A percentile compares a stretch with the other conserved stretches of the same genome.
Conservation (phyloP, 2,113 vertebrate genomes). For the Anguilla japonica region DNA sequence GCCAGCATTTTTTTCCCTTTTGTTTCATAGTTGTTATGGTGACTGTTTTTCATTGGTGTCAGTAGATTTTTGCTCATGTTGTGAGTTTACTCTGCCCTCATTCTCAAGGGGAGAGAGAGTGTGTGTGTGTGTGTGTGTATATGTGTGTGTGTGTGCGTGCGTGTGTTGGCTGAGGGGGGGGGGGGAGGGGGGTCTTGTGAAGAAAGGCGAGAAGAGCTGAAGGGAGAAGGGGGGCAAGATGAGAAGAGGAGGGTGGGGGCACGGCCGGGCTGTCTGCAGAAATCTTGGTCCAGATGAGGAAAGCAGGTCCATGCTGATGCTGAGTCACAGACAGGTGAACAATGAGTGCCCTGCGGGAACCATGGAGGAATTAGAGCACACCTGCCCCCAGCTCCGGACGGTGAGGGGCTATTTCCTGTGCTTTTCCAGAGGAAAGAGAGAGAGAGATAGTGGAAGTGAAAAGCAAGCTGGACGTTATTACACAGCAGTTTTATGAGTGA, state of each 20-base stretch:
- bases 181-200: slow-evolving; percentile 58
- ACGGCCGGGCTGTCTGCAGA: slow-evolving; percentile 24
- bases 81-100: background rate
- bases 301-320: slow-evolving; percentile 78
- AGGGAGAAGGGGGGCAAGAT: slow-evolving; percentile 59
- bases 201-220: slow-evolving; percentile 36
- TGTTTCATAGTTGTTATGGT: slow-evolving; percentile 78
- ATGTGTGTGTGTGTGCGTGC: slow-evolving; percentile 21
- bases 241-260: slow-evolving; percentile 35
- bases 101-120: slow-evolving; percentile 36
- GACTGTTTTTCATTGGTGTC: slow-evolving; percentile 64
- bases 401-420: slow-evolving; percentile 66
- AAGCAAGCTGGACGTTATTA: background rate
- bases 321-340: slow-evolving; percentile 91
- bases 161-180: slow-evolving; percentile 44
- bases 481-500: background rate
- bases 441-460: background rate
- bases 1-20: slow-evolving; percentile 45
- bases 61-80: slow-evolving; percentile 40
- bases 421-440: background rate
- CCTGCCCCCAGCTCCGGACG: slow-evolving; percentile 92
- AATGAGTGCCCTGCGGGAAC: slow-evolving; percentile 80
- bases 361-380: slow-evolving; percentile 98
- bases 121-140: slow-evolving; percentile 2
- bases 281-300: slow-evolving; percentile 71